A percentile compares a stretch with the other conserved stretches of the same genome.
Evolutionary conservation across 2,888 invertebrate genomes (phyloP).

Genomic region (Octonoba sinensis): DNA sequence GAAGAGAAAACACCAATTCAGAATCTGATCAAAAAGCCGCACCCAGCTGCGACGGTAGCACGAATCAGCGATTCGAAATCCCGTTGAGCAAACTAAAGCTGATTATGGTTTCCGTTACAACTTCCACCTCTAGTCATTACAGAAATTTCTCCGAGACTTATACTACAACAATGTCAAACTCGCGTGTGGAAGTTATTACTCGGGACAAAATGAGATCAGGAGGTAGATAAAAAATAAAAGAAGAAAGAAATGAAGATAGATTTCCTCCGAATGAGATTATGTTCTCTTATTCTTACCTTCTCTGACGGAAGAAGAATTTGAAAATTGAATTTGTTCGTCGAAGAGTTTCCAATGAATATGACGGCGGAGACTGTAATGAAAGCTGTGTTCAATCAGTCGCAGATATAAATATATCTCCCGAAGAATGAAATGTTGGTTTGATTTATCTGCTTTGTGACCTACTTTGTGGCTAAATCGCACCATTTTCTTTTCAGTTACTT

Average conservation of each 20-base stretch:
- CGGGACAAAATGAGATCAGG: not conserved
- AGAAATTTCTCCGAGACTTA: slow-evolving; percentile 8
- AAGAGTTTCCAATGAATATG: not conserved
- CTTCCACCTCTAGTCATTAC: slow-evolving; percentile 23
- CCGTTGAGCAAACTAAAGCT: slow-evolving; percentile 21
- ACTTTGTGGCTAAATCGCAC: no score
- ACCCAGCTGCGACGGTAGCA: slow-evolving; percentile 14
- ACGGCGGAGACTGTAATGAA: not conserved
- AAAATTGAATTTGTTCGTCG: slow-evolving; percentile 44
- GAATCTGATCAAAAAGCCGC: not conserved
- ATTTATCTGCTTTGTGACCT: no score
- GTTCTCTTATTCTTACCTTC: slow-evolving; percentile 14
- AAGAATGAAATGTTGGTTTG: no score
- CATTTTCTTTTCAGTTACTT: no score
- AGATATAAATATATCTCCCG: not conserved
- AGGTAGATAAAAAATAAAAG: slow-evolving; percentile 7
- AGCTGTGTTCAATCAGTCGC: not conserved
- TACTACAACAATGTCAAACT: not conserved
- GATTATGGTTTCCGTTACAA: slow-evolving; percentile 54
- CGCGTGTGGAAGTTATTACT: slow-evolving; percentile 21
- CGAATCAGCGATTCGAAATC: slow-evolving; percentile 19
- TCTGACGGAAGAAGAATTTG: not conserved
- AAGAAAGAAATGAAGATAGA: slow-evolving; percentile 8
- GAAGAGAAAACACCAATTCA: no score
- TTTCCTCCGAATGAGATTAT: slow-evolving; percentile 19